A percentile compares a stretch with the other conserved stretches of the same genome.
Evolutionary conservation across 2,888 invertebrate species (phyloP).

Genomic region (Gymnoscelis rufifasciata): DNA sequence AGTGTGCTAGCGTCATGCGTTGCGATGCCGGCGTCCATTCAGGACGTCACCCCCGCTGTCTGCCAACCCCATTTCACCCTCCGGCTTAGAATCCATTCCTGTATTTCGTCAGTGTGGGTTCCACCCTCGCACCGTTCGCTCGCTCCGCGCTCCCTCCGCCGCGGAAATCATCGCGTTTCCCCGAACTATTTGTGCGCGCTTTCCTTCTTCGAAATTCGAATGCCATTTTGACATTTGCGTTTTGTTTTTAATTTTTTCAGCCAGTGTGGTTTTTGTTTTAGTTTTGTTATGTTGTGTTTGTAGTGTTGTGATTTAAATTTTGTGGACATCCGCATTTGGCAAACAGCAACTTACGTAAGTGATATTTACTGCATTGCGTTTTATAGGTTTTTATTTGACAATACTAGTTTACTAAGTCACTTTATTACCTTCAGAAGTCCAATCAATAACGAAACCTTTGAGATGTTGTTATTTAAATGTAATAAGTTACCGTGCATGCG

Average conservation of each 20-base stretch:
- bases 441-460: no score
- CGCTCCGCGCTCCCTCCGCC: slow-evolving; percentile 32
- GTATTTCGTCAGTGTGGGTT: slow-evolving; percentile 50
- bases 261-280: slow-evolving; percentile 39
- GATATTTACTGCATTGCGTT: slow-evolving; percentile 72
- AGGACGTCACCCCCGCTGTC: slow-evolving; percentile 36
- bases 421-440: no score
- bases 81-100: slow-evolving; percentile 34
- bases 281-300: slow-evolving; percentile 31
- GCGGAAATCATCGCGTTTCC: slow-evolving; percentile 50
- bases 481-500: no score
- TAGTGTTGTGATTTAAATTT: slow-evolving; percentile 42
- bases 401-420: no score
- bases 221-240: slow-evolving; percentile 35
- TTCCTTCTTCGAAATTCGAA: slow-evolving; percentile 39
- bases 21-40: slow-evolving; percentile 47
- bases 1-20: slow-evolving; percentile 31
- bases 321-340: slow-evolving; percentile 47
- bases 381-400: slow-evolving; percentile 9
- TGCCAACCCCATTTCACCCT: slow-evolving; percentile 49
- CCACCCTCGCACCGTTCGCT: slow-evolving; percentile 36
- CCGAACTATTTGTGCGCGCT: slow-evolving; percentile 53
- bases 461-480: no score
- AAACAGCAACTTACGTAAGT: slow-evolving; percentile 74
- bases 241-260: slow-evolving; percentile 29